These are phyloP conservation scores for Eupithecia exiguata DNA, from an alignment of 2,888 invertebrate species.

Conservation along the genomic window DNA sequence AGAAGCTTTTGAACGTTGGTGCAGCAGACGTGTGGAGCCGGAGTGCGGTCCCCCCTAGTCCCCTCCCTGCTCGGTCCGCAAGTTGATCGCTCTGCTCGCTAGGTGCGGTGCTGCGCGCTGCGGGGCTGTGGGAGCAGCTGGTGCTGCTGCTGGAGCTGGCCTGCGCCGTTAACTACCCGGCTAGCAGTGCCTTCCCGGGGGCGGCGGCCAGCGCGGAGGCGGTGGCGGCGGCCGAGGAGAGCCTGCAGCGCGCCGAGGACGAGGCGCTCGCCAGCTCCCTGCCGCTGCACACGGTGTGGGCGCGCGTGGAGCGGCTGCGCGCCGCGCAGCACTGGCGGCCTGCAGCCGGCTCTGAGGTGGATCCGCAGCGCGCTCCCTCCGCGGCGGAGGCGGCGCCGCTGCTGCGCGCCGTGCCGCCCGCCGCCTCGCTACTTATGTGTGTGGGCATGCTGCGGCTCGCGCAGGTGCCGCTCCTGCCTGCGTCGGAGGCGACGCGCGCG, in stretches of 20 bases:
- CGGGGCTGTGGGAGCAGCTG: constrained; percentile 89
- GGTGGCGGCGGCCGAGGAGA: constrained; percentile 27
- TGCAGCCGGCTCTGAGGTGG: constrained; percentile 83
- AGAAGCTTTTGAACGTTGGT: too few species aligned
- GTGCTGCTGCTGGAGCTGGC: constrained; percentile 88
- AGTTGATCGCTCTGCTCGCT: not conserved
- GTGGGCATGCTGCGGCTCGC: constrained; percentile 80
- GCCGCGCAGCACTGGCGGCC: constrained; percentile 88
- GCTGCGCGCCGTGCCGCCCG: constrained; percentile 73
- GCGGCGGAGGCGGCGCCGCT: constrained; percentile 89
- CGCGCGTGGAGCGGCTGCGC: constrained; percentile 89
- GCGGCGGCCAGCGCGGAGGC: constrained; percentile 35
- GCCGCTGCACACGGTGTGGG: constrained; percentile 89
- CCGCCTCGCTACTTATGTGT: constrained; percentile 84
- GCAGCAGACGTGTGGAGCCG: too few species aligned
- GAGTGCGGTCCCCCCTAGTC: too few species aligned
- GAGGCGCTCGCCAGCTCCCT: constrained; percentile 80
- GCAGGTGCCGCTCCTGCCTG: constrained; percentile 54
- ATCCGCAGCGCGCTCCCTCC: constrained; percentile 86
- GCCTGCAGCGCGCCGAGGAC: constrained; percentile 51
- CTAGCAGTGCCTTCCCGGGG: constrained; percentile 58
- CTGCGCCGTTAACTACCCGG: constrained; percentile 86
- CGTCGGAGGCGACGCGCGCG: constrained; percentile 34
- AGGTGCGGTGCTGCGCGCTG: constrained; percentile 81
- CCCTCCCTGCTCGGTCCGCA: too few species aligned